Evolutionary conservation across 2,888 invertebrate species (phyloP), one percentile per base, ranked within the genome.

Genomic region (Mythimna pallens): DNA sequence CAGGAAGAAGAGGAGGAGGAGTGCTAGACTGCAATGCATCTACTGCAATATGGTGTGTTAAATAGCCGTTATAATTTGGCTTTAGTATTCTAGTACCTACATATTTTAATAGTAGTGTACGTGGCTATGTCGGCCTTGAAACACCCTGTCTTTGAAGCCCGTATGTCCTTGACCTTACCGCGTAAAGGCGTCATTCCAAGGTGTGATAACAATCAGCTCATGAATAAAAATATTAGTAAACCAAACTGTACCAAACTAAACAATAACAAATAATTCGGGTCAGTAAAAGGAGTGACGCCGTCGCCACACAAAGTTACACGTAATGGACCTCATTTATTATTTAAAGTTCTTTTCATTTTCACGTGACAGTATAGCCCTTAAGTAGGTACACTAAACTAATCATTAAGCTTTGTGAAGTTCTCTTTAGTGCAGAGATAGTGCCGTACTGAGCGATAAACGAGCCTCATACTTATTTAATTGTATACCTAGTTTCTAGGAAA

Each of bases 141-240:
- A 40, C 25, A 30, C 54, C 30, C 59, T 65, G 61, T 59, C 58
- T 70, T 65, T 55, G 50, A 70, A 78, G 20, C 30, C 22, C 22
- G 61, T 36, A n/a, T 52, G 76, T 10, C 81, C 81, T 52, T 83
- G 81, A 72, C 83, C 70, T 73, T 61, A 30, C 68, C 78, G 73
- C 79, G 78, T 67, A 67, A 70, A 63, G 70, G 70, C 80, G 71
- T 47, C 62, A 25, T 61, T 65, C 54, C 40, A 50, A 57, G 69
- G 81, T 67, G 64, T 85, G 86, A 88, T 87, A 78, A 83, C 78
- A 65, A 86, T 87, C 84, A 74, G 57, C 78, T 65, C 83, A 84
- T 86, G 78, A 86, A 80, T 80, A 69, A 54, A 69, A 36, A n/a
- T 50, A 47, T 78, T 54, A 47, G 47, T 47, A 20, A 47, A 63